Base-by-base conservation (phyloP, 2,888 invertebrate species). In the Agrotis clavis region DNA sequence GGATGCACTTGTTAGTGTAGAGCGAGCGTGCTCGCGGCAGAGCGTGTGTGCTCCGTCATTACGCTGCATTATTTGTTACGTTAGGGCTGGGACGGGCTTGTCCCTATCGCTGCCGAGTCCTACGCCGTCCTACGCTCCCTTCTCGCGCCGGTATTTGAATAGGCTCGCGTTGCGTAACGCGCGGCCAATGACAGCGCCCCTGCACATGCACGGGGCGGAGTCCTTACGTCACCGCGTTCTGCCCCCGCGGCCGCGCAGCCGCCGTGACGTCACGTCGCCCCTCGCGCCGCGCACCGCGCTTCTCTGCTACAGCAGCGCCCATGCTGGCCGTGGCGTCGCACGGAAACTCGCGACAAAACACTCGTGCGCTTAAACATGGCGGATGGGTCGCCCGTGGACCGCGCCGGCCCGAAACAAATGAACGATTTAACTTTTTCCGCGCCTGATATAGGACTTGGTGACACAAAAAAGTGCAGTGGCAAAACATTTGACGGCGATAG, bases 291-390 rank as follows among this genome's bases (percentile, higher is more conserved):
- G 77, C 90, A 89, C 90, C 91, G 90, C 92, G 88, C 89, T 88
- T 89, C 90, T 88, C 87, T 88, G 93, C 92, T 92, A 91, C 85
- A 67, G 74, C 89, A 94, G 94, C 95, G 95, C 94, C 92, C 89
- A 88, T 88, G 90, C 90, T 87, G 88, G 85, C 83, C 66, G 93
- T 87, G 94, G 94, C 90, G 87, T 87, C 89, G 87, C 85, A 86
- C 85, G 81, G 87, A 93, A 95, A 92, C 95, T 91, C 83, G 81
- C 90, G 92, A 95, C 96, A 96, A 96, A 96, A 96, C 96, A 96
- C 94, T 97, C 97, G 97, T 96, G 97, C 97, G 97, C 97, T 97
- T 97, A 97, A 98, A 98, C 97, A 98, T 98, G 98, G 98, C 98
- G 97, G 98, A 98, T 97, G 97, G 97, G 97, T 97, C 97, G 97